Evolutionary conservation across 2,113 vertebrate species (phyloP).

Genomic region (Prunella fulvescens): DNA sequence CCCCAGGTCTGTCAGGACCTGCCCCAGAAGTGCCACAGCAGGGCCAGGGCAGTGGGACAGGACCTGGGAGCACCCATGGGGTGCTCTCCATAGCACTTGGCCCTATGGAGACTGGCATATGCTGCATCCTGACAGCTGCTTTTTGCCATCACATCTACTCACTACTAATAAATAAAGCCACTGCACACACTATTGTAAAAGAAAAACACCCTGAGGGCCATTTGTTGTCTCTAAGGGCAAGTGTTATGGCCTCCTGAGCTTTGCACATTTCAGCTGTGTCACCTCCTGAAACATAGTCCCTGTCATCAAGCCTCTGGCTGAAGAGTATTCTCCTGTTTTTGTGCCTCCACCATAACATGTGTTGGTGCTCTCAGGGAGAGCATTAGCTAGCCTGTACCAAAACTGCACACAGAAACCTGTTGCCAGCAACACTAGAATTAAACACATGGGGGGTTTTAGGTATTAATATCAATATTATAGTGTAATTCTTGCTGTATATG

Average conservation of each 20-base stretch:
- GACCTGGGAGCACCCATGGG: rapidly evolving
- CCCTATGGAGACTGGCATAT: neutral
- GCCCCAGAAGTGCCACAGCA: neutral
- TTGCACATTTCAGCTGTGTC: neutral
- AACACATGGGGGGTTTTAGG: neutral
- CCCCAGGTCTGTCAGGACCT: neutral
- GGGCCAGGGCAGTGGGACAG: neutral
- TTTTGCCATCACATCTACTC: neutral
- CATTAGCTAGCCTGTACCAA: neutral
- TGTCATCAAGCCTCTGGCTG: neutral
- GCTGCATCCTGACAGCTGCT: neutral
- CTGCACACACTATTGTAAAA: neutral
- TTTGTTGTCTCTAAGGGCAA: neutral
- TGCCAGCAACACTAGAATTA: neutral
- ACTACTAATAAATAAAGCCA: neutral
- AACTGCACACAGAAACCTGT: neutral
- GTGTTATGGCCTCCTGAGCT: neutral
- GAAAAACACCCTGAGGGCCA: rapidly evolving
- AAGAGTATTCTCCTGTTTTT: neutral
- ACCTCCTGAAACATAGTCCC: neutral
- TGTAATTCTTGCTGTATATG: neutral
- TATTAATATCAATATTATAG: neutral
- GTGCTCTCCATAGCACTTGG: neutral
- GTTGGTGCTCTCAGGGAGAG: neutral
- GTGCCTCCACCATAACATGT: neutral